These are phyloP conservation scores for Palythoa grandis DNA, from an alignment of 92 coral and sea anemone genomes.

Conservation along the genomic window DNA sequence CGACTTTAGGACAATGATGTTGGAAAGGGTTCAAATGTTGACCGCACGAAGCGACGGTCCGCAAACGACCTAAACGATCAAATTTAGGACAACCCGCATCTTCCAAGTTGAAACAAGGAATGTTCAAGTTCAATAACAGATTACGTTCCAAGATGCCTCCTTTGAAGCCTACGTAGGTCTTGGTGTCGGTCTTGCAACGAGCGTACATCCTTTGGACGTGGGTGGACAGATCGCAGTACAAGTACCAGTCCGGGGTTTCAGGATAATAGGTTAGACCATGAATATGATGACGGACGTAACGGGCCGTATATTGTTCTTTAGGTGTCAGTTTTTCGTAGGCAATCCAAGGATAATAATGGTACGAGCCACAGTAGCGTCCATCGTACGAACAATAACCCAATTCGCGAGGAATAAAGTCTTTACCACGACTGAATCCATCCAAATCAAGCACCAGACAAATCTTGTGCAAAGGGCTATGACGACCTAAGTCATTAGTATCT, in stretches of 20 bases:
- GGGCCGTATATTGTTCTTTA: not conserved
- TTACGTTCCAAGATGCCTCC: not conserved
- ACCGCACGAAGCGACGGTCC: constrained; percentile 4
- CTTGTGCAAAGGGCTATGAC: no score
- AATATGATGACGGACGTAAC: not conserved
- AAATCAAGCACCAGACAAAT: not conserved
- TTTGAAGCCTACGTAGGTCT: not conserved
- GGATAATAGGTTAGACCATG: constrained; percentile 8
- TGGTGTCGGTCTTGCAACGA: not conserved
- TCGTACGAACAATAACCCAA: not conserved
- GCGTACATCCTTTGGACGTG: not conserved
- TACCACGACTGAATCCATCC: not conserved
- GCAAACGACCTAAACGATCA: not conserved
- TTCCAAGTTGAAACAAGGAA: constrained; percentile 12
- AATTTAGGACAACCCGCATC: constrained; percentile 24
- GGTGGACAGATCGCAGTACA: not conserved
- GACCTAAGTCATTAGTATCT: no score
- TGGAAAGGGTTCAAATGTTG: not conserved
- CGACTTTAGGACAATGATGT: constrained; percentile 19
- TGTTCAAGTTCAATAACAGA: not conserved
- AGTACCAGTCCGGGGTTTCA: not conserved
- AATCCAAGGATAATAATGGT: not conserved
- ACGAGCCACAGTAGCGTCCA: not conserved
- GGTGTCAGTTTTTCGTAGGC: not conserved
- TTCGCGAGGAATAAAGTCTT: not conserved